Percentiles rank a stretch among this genome's conserved stretches.
Conservation (phyloP, 2,888 invertebrate species). For the Synanthedon andrenaeformis region DNA sequence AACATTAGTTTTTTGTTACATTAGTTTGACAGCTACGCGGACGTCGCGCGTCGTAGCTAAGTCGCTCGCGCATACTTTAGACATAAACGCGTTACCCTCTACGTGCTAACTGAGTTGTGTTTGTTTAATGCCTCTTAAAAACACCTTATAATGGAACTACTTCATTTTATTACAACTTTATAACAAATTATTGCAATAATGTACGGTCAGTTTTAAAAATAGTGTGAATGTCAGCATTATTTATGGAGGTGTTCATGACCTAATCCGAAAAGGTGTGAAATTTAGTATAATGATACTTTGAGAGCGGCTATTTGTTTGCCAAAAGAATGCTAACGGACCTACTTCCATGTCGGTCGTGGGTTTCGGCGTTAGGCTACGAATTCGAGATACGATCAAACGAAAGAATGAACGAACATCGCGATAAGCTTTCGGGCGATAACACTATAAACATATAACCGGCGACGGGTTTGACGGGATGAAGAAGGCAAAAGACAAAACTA, state of each 20-base stretch:
- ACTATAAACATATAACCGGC: no score
- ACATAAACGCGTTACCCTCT: slow-evolving; percentile 41
- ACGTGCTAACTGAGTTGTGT: neutral
- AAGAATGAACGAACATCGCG: slow-evolving; percentile 24
- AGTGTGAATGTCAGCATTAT: no score
- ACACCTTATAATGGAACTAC: neutral
- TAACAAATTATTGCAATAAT: no score
- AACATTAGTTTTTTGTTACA: no score
- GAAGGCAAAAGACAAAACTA: no score
- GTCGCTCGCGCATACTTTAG: slow-evolving; percentile 24
- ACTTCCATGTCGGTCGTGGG: slow-evolving; percentile 30
- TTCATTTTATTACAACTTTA: neutral
- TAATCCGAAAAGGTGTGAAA: slow-evolving; percentile 32
- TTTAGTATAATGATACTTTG: slow-evolving; percentile 36
- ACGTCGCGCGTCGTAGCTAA: slow-evolving; percentile 8
- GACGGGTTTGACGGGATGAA: no score
- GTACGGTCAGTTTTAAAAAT: no score
- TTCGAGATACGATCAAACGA: slow-evolving; percentile 23
- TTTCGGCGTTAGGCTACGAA: slow-evolving; percentile 16
- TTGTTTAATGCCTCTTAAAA: neutral
- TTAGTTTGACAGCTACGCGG: neutral
- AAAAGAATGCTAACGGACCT: slow-evolving; percentile 55
- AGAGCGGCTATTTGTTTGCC: slow-evolving; percentile 33
- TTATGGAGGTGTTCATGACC: no score
- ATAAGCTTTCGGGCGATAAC: slow-evolving; percentile 4